Evolutionary conservation across 2,888 invertebrate genomes (phyloP).

Genomic region (Homarus gammarus): DNA sequence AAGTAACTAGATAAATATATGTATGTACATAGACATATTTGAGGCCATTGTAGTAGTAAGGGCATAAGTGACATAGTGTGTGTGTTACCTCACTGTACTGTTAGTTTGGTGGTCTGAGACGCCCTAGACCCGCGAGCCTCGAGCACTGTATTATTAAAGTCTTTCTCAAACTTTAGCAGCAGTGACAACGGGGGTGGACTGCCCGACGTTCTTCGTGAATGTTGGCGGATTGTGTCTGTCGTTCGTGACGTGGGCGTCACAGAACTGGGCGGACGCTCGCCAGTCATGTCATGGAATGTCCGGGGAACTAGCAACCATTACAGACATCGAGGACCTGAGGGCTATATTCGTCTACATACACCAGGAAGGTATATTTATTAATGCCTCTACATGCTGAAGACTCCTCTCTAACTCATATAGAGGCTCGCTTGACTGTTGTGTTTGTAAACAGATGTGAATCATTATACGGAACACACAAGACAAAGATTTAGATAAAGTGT

Average conservation of each 20-base stretch:
- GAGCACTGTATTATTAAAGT: too few relatives aligned
- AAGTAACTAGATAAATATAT: neutral
- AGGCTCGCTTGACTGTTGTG: neutral
- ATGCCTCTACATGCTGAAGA: neutral
- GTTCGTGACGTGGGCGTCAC: constrained; percentile 29
- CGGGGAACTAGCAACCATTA: constrained; percentile 27
- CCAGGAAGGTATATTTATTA: neutral
- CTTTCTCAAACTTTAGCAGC: neutral
- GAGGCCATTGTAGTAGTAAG: too few relatives aligned
- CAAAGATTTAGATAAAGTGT: neutral
- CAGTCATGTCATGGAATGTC: constrained; percentile 40
- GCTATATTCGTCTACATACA: neutral
- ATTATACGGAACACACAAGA: neutral
- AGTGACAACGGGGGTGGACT: neutral
- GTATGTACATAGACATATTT: too few relatives aligned
- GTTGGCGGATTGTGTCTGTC: constrained; percentile 17
- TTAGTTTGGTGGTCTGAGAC: too few relatives aligned
- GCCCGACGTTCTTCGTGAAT: constrained; percentile 9
- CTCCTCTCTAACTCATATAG: too few relatives aligned
- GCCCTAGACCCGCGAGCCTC: too few relatives aligned
- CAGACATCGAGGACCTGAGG: neutral
- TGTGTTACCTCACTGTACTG: too few relatives aligned
- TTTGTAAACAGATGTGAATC: neutral
- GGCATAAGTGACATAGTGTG: too few relatives aligned
- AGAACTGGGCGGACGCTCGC: constrained; percentile 19